Base-by-base conservation (phyloP, 2,888 invertebrate species). In the Sesia bembeciformis region DNA sequence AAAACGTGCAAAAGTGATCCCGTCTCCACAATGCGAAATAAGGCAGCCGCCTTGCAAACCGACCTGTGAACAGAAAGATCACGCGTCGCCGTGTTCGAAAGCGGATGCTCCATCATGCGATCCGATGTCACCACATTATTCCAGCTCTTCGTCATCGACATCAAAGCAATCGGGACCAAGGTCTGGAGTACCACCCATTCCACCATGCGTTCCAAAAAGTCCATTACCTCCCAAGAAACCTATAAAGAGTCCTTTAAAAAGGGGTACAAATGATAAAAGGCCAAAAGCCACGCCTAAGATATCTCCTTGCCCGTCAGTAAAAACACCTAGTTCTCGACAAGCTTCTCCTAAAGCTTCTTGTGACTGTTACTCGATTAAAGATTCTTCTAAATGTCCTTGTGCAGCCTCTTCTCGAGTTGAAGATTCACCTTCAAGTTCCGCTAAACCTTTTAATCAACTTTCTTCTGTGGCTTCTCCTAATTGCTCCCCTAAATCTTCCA, bases 31-130 rank as follows among this genome's bases (percentile, higher is more conserved):
- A 41, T 7, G 41, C 7, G 7, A 5, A 41, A 6, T 41, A 7
- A 6, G 41, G 2, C 41, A 23, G 5, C 41, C 41, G 5, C 41
- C 41, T 41, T 41, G 41, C 41, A 41, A 41, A 41, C 7, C 3
- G 7, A 23, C 23, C 23, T 23, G 23, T 23, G 23, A 23, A 23
- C 23, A 23, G 23, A 23, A 23, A 23, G 2, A 23, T 23, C 23
- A 23, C 23, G 23, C 23, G 23, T 23, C 23, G 1, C 23, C 65
- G 3, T 72, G 75, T 56, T 53, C 57, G 3, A 61, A 62, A 40
- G 55, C 61, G 5, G 59, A 54, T 54, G 51, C 58, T 6, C 57
- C 60, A 8, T 52, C 57, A 23, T 62, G 60, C 51, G 51, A 23
- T 23, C 23, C 23, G 23, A 23, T 23, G 23, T 49, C 59, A 4